phyloP scores from a whole-genome alignment of 2,113 vertebrate genomes.

The Glareola pratincola region DNA sequence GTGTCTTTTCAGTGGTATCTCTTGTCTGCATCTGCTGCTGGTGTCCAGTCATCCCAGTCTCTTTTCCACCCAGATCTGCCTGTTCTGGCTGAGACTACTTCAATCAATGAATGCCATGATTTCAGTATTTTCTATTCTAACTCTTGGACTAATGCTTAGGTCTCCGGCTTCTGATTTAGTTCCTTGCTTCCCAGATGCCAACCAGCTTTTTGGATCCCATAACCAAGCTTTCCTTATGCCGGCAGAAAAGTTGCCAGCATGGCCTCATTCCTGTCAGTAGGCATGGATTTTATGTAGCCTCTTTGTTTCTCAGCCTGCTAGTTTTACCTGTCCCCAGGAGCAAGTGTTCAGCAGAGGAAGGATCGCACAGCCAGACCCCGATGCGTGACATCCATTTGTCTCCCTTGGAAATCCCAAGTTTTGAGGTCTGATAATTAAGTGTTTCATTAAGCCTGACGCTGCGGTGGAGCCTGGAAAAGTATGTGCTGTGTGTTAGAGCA shows the following conservation, averaged over 20 bases:
- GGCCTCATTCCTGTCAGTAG: not conserved
- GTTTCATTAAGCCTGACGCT: constrained; percentile 41
- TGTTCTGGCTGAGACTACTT: not conserved
- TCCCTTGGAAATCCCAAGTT: not conserved
- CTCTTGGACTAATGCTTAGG: not conserved
- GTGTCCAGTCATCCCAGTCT: not conserved
- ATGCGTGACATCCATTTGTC: not conserved
- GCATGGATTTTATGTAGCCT: not conserved
- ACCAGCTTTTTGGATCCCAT: not conserved
- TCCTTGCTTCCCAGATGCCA: not conserved
- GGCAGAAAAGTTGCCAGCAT: not conserved
- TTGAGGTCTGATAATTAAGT: constrained; percentile 38
- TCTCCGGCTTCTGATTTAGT: not conserved
- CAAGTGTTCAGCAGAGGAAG: not conserved
- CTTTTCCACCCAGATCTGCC: not conserved
- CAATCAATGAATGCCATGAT: not conserved
- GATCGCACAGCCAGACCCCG: not conserved
- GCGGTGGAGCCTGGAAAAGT: not conserved
- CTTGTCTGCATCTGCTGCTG: not conserved
- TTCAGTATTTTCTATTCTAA: not conserved
- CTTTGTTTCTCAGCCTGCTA: not conserved
- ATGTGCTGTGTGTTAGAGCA: not conserved
- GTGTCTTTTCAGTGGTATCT: not conserved
- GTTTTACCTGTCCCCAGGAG: not conserved
- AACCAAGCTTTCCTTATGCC: not conserved